These are phyloP conservation scores for Ctenosaura bakeri DNA, from an alignment of 2,797 vertebrate species.

Conservation along the genomic window DNA sequence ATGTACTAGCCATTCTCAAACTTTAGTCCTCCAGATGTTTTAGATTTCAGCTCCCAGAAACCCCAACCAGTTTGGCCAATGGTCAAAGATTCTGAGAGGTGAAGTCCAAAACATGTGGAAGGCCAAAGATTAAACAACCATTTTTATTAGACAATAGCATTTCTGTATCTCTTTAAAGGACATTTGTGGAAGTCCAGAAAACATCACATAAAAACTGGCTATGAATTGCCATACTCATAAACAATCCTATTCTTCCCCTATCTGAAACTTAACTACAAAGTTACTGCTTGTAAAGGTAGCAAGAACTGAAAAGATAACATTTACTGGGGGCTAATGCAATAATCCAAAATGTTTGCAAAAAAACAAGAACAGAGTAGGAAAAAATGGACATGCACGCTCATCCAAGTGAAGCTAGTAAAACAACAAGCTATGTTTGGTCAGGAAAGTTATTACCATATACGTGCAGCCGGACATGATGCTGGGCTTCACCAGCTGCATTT, in stretches of 20 bases:
- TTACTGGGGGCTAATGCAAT: background rate
- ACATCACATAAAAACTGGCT: background rate
- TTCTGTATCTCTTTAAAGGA: background rate
- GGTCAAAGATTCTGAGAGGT: too few relatives aligned
- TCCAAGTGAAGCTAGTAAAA: background rate
- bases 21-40: too few relatives aligned
- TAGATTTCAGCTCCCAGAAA: too few relatives aligned
- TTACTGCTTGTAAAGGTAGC: background rate
- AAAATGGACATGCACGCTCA: background rate
- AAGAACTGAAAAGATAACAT: background rate
- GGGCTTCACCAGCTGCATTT: slow-evolving; percentile 93
- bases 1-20: background rate
- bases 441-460: slow-evolving; percentile 89
- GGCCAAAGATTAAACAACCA: background rate
- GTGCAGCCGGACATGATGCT: slow-evolving; percentile 87
- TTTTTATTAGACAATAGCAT: background rate
- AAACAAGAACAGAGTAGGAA: background rate
- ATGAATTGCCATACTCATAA: background rate
- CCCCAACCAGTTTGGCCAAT: too few relatives aligned
- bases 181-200: background rate
- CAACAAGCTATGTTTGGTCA: background rate
- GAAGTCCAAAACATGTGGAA: too few relatives aligned
- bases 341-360: background rate
- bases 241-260: background rate
- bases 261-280: background rate